Evolutionary conservation across 1,140 invertebrate species (phyloP).

Genomic region (Sipha flava): DNA sequence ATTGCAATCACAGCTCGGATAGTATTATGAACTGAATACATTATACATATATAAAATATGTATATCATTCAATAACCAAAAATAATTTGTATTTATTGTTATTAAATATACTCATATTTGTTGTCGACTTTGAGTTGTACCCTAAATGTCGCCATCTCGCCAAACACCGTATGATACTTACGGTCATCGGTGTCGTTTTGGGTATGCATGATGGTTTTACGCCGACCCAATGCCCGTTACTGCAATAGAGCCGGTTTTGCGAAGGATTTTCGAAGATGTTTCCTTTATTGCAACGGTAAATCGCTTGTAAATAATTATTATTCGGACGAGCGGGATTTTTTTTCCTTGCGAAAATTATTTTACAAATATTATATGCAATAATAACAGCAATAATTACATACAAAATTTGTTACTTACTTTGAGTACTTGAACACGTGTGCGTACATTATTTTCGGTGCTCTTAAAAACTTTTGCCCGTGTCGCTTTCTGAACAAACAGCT

Average conservation of each 20-base stretch:
- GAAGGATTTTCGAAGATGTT: background rate
- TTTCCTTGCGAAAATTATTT: background rate
- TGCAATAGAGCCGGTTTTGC: background rate
- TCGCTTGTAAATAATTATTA: slow-evolving; percentile 2
- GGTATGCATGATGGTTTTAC: background rate
- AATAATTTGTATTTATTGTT: too few species aligned
- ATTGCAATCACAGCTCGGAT: too few species aligned
- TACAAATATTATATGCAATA: background rate
- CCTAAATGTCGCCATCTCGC: too few species aligned
- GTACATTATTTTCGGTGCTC: background rate
- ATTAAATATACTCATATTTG: too few species aligned
- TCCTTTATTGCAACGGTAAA: background rate
- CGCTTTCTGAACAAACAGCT: slow-evolving; percentile 16
- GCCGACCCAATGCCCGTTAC: background rate
- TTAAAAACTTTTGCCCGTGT: background rate
- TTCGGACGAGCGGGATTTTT: background rate
- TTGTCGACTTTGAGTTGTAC: too few species aligned
- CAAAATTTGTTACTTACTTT: background rate
- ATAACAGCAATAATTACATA: background rate
- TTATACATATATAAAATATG: too few species aligned
- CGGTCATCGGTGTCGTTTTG: background rate
- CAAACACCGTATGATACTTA: background rate
- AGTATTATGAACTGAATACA: too few species aligned
- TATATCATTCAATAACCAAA: too few species aligned
- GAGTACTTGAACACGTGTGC: background rate